phyloP scores from a whole-genome alignment of 2,113 vertebrate genomes.

The Cyanoliseus patagonus region DNA sequence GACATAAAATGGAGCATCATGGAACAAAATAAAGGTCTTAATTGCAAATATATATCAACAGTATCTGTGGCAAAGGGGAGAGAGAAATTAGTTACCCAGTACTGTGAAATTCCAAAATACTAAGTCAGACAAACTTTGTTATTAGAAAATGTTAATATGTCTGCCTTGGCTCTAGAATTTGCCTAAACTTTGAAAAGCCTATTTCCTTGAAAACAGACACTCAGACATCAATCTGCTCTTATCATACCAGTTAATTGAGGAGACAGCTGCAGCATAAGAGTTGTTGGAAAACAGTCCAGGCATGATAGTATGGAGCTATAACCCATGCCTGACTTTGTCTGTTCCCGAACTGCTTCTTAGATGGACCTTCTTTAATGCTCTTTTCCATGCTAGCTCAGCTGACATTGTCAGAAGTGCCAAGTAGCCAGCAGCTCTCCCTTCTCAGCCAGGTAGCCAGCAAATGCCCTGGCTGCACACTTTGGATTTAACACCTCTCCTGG shows the following conservation, averaged over 20 bases:
- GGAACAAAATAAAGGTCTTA: background rate
- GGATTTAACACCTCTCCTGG: background rate
- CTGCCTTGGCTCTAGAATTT: background rate
- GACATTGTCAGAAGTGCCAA: background rate
- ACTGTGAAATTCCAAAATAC: background rate
- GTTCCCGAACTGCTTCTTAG: background rate
- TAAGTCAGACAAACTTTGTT: background rate
- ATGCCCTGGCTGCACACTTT: background rate
- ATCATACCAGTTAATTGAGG: background rate
- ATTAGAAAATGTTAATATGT: background rate
- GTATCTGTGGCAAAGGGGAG: background rate
- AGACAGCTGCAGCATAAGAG: background rate
- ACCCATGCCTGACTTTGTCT: background rate
- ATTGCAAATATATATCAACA: background rate
- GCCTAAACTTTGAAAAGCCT: background rate
- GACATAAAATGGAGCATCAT: background rate
- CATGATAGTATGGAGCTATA: background rate
- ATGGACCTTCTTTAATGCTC: background rate
- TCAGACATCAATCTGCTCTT: background rate
- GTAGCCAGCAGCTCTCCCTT: background rate
- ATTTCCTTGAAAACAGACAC: background rate
- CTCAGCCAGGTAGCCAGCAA: background rate
- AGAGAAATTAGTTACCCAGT: background rate
- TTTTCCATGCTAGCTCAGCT: background rate
- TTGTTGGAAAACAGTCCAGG: background rate